These are phyloP conservation scores for Strix occidentalis DNA, from an alignment of 2,797 vertebrate species.

Conservation along the genomic window DNA sequence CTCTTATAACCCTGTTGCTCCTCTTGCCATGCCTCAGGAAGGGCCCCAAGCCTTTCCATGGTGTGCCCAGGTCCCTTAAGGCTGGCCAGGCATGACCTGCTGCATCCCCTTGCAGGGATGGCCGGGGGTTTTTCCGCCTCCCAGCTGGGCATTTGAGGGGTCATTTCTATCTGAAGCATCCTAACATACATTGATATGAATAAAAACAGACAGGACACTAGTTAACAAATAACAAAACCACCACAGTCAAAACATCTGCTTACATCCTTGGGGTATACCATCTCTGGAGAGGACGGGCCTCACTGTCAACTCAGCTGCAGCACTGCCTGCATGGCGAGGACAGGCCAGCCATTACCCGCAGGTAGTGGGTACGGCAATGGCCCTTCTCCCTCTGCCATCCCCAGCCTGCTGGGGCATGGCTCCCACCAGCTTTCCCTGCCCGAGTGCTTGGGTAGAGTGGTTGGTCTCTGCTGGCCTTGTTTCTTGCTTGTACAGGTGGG, in stretches of 20 bases:
- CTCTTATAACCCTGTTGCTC: background rate
- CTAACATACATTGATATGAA: background rate
- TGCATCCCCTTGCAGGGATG: accelerated
- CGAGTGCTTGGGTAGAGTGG: background rate
- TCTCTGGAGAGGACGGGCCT: background rate
- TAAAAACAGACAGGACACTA: background rate
- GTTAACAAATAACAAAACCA: background rate
- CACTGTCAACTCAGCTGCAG: background rate
- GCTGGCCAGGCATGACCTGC: background rate
- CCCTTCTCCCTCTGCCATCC: background rate
- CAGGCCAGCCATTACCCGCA: accelerated
- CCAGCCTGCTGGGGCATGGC: background rate
- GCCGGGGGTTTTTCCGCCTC: accelerated
- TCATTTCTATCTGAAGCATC: background rate
- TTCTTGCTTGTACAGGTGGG: background rate
- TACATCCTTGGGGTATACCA: background rate
- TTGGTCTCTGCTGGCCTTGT: accelerated
- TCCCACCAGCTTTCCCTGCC: background rate
- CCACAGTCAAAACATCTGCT: too few species aligned
- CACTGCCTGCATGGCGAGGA: background rate
- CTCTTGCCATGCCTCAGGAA: background rate
- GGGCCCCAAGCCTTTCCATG: background rate
- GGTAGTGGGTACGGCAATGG: accelerated
- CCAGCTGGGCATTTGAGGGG: background rate
- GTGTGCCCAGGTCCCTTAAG: background rate